A percentile compares a stretch with the other conserved stretches of the same genome.
Conservation (phyloP, 2,888 invertebrate species). For the Lathronympha strigana region DNA sequence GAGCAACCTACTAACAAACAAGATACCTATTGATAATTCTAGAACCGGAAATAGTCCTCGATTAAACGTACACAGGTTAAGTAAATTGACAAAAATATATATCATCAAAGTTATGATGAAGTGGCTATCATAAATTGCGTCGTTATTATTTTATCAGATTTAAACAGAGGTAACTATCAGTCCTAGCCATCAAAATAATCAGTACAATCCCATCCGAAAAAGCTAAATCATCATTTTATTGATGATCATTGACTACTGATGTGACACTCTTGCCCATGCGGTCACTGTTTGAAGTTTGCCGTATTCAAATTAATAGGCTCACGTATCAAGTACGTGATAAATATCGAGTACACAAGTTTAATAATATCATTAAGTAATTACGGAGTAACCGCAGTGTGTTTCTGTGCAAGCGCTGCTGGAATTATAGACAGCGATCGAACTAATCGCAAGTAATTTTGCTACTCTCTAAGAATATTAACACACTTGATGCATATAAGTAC, state of each 20-base stretch:
- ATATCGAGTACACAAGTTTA: slow-evolving; percentile 19
- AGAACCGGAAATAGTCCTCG: no score
- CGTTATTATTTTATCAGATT: background rate
- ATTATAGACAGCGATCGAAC: slow-evolving; percentile 26
- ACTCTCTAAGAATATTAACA: slow-evolving; percentile 19
- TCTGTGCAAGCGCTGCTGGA: slow-evolving; percentile 18
- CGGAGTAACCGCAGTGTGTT: slow-evolving; percentile 17
- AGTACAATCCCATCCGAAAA: background rate
- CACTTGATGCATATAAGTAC: slow-evolving; percentile 7
- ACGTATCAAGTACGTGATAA: slow-evolving; percentile 15
- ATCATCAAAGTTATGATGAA: background rate
- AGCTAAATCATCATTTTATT: background rate
- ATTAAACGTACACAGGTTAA: no score
- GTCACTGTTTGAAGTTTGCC: background rate
- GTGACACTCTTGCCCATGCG: no score
- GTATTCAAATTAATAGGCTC: slow-evolving; percentile 9
- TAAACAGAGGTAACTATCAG: background rate
- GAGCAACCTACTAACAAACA: no score
- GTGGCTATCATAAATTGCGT: background rate
- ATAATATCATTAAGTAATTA: slow-evolving; percentile 36
- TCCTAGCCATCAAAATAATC: background rate
- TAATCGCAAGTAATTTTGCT: slow-evolving; percentile 27
- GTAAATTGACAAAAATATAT: background rate
- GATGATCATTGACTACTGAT: background rate
- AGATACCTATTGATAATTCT: no score